Evolutionary conservation across 1,140 invertebrate species (phyloP), one percentile per base, ranked within the genome.

Genomic region (Cardiocondyla obscurior): DNA sequence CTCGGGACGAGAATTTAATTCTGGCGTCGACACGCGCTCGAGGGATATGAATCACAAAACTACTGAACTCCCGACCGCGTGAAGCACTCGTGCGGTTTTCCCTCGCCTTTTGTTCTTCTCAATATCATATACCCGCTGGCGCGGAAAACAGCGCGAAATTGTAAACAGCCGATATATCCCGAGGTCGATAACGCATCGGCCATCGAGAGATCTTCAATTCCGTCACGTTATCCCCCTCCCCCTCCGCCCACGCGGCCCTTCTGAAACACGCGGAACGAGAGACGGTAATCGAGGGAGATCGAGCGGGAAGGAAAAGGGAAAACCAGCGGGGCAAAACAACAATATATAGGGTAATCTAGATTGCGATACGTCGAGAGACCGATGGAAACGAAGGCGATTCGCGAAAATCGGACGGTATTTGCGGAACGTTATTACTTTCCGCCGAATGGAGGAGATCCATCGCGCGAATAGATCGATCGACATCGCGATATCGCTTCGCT

Each of bases 381-480:
- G 46, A 79, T 69, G 62, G 46, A 79, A 65, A 67, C 74, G 62
- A 67, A 69, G 74, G 62, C 62, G 73, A 62, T 42, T 10, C 30
- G 33, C 14, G 25, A 62, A 81, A 73, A 46, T 53, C 55, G 14
- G 55, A 72, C 49, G 36, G 12, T 82, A 76, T 79, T 67, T 67
- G 62, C 62, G 22, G 14, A 69, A 79, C 22, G 74, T 79, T 79
- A 79, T 79, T 69, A 79, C 62, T 79, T 79, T 76, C 19, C 25
- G 19, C 25, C 60, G 49, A 36, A 79, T 67, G n/a, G n/a, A 42
- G 60, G 36, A 67, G 46, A 79, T 79, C 74, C 12, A 77, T 39
- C 46, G 28, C 39, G 53, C 57, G 72, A 33, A 28, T 22, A 53
- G 33, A 69, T 69, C 33, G 25, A 77, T 77, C 46, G 49, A 33